A percentile compares a stretch with the other conserved stretches of the same genome.
Evolutionary conservation across 2,797 vertebrate genomes (phyloP).

Genomic region (Mormyrus proboscirostris): DNA sequence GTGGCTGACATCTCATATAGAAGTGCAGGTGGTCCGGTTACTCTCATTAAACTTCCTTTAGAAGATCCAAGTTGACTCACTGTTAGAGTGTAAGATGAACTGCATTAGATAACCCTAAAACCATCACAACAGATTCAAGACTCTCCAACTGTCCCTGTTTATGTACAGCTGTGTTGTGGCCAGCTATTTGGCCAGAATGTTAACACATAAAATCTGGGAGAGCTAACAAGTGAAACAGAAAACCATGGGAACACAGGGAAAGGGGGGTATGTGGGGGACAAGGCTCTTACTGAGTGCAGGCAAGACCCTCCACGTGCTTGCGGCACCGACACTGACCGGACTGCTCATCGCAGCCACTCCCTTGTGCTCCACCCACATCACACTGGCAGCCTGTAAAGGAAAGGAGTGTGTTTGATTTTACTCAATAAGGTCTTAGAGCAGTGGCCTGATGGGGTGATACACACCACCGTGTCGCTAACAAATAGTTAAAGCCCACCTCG

Average conservation of each 20-base stretch:
- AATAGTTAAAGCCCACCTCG: conserved; percentile 61
- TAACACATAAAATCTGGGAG: not conserved
- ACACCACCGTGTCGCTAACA: not conserved
- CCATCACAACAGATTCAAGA: not conserved
- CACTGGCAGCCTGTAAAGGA: conserved; percentile 72
- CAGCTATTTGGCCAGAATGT: not conserved
- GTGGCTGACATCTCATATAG: not conserved
- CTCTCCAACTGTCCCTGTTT: not conserved
- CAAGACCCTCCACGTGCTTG: conserved; percentile 62
- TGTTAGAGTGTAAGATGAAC: not conserved
- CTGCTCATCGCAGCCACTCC: conserved; percentile 52
- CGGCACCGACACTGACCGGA: conserved; percentile 72
- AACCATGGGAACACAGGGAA: not conserved
- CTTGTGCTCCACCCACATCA: conserved; percentile 73
- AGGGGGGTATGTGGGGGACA: not conserved
- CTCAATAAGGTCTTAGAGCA: not conserved
- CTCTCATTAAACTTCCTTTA: not conserved
- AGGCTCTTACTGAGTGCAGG: conserved; percentile 74
- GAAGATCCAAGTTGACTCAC: not conserved
- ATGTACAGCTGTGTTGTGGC: not conserved
- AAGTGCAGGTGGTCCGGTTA: not conserved
- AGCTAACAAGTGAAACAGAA: not conserved
- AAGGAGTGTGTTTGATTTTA: not conserved
- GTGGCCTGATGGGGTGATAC: not conserved
- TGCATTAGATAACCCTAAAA: not conserved